A percentile compares a stretch with the other conserved stretches of the same genome.
Evolutionary conservation across 53 echinoderm and acorn worm species (phyloP).

Genomic region (Holothuria scabra): DNA sequence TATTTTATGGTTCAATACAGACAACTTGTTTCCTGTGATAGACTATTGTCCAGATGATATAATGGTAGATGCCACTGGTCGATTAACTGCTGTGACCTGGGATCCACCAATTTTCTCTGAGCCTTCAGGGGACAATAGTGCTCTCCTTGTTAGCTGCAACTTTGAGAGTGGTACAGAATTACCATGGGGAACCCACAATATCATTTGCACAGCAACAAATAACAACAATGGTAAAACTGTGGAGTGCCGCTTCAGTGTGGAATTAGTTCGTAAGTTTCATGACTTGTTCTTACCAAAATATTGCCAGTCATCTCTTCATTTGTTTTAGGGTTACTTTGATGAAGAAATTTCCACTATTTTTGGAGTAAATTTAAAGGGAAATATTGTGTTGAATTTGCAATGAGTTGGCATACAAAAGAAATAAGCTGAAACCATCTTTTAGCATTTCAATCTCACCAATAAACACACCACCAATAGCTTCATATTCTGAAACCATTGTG

Average conservation of each 20-base stretch:
- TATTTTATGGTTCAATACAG: conserved; percentile 34
- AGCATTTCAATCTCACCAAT: no score
- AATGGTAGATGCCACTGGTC: conserved; percentile 35
- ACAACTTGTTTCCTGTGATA: conserved; percentile 70
- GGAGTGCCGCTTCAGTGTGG: conserved; percentile 70
- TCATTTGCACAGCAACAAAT: conserved; percentile 69
- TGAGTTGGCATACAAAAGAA: no score
- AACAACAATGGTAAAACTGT: conserved; percentile 69
- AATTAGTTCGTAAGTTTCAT: conserved; percentile 66
- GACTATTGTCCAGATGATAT: conserved; percentile 65
- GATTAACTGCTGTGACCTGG: conserved; percentile 55
- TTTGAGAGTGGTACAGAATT: conserved; percentile 33
- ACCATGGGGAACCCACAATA: conserved; percentile 68
- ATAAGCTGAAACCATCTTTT: no score
- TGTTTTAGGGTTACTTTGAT: no score
- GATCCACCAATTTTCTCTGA: conserved; percentile 66
- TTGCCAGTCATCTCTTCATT: no score
- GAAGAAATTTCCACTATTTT: no score
- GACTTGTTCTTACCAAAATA: no score
- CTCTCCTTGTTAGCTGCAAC: conserved; percentile 61
- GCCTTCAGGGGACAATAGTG: conserved; percentile 67
- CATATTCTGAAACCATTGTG: no score
- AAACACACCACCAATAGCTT: no score
- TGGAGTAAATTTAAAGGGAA: no score
- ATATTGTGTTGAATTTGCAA: no score